These are phyloP conservation scores for Brachylomia viminalis DNA, from an alignment of 2,888 invertebrate genomes.

Conservation along the genomic window DNA sequence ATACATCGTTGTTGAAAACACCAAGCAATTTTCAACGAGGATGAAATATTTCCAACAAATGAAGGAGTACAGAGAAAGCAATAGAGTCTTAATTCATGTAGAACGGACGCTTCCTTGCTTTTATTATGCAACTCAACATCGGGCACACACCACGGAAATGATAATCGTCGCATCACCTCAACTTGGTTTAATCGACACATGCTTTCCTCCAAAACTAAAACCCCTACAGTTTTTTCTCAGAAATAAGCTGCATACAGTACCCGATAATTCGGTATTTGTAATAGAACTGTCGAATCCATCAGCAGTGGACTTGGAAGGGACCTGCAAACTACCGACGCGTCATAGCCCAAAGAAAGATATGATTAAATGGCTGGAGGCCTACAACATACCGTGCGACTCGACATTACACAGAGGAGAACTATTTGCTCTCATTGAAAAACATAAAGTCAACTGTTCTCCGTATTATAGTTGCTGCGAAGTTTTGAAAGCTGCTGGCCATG, in stretches of 20 bases:
- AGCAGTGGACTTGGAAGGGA: constrained; percentile 1
- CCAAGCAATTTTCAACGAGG: constrained; percentile 50
- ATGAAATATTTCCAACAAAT: constrained; percentile 64
- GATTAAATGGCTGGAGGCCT: constrained; percentile 68
- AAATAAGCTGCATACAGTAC: constrained; percentile 28
- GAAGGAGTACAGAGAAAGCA: constrained; percentile 49
- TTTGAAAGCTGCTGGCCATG: constrained; percentile 47
- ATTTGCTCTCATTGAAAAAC: constrained; percentile 67
- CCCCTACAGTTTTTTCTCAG: constrained; percentile 15
- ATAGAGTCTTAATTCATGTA: constrained; percentile 44
- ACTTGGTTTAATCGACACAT: constrained; percentile 34
- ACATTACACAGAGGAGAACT: constrained; percentile 69
- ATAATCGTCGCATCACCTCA: constrained; percentile 29
- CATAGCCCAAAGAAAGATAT: constrained; percentile 62
- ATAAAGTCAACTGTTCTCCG: constrained; percentile 56
- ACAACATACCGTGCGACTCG: constrained; percentile 63
- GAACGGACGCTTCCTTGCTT: constrained; percentile 15
- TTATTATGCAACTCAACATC: too few species aligned
- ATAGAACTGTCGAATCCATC: constrained; percentile 26
- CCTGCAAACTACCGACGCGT: constrained; percentile 46
- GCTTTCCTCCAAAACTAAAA: constrained; percentile 6
- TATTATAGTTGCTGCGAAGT: constrained; percentile 16
- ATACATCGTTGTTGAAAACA: constrained; percentile 63
- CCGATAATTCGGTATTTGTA: constrained; percentile 50
- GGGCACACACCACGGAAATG: neutral